Evolutionary conservation across 1,140 invertebrate species (phyloP).

Genomic region (Meloidogyne exigua): DNA sequence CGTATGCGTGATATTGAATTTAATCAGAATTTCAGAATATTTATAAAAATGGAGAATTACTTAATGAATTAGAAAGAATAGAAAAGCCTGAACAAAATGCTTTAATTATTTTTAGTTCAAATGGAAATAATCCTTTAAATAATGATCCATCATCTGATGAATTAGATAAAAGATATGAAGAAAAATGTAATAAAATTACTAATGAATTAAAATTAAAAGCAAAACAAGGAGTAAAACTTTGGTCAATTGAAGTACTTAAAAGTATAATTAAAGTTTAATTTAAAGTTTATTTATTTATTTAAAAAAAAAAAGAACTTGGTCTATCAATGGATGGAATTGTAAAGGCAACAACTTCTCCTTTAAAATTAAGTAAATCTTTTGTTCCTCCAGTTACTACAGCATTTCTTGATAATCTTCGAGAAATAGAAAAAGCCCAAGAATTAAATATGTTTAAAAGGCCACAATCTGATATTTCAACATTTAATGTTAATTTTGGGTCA

Average conservation of each 20-base stretch:
- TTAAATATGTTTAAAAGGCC: background rate
- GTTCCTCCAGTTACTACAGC: background rate
- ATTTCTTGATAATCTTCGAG: constrained; percentile 1
- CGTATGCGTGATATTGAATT: background rate
- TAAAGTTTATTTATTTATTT: background rate
- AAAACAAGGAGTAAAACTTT: constrained; percentile 1
- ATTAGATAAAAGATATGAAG: constrained; percentile 5
- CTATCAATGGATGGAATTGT: background rate
- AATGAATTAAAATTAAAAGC: background rate
- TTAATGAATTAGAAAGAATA: background rate
- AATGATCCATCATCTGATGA: background rate
- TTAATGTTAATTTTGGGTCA: background rate
- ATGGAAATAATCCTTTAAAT: background rate
- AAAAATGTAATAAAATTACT: background rate
- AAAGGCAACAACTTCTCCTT: background rate
- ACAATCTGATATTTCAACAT: background rate
- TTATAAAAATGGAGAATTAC: background rate
- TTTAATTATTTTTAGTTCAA: background rate
- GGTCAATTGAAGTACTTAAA: background rate
- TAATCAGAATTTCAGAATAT: background rate
- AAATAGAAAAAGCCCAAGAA: background rate
- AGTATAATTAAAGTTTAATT: background rate
- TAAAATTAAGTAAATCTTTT: constrained; percentile 5
- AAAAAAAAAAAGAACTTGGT: background rate
- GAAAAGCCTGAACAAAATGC: background rate